phyloP scores from a whole-genome alignment of 2,888 invertebrate species.

The Sialis lutaria region DNA sequence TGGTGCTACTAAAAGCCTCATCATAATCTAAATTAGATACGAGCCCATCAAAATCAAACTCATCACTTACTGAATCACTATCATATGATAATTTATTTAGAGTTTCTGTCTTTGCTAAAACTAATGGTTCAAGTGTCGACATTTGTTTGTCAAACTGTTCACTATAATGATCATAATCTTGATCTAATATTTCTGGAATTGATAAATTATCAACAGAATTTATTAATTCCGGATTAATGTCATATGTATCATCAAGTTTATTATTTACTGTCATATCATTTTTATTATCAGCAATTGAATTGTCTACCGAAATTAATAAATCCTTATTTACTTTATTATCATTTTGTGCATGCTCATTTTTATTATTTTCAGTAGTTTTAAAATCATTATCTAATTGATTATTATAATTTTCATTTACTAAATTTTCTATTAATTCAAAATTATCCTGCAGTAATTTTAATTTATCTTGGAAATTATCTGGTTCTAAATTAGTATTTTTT shows the following conservation, averaged over 20 bases:
- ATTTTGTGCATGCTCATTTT: slow-evolving; percentile 6
- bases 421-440: slow-evolving; percentile 23
- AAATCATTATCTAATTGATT: slow-evolving; percentile 9
- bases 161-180: slow-evolving; percentile 26
- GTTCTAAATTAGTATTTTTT: slow-evolving; percentile 9
- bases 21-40: slow-evolving; percentile 51
- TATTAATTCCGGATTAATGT: slow-evolving; percentile 41
- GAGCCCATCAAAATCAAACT: slow-evolving; percentile 45
- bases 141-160: slow-evolving; percentile 34
- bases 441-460: slow-evolving; percentile 16
- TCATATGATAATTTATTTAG: slow-evolving; percentile 31
- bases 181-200: slow-evolving; percentile 24
- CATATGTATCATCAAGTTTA: too few species aligned
- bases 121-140: slow-evolving; percentile 25
- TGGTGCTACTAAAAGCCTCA: slow-evolving; percentile 10
- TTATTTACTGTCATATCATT: too few species aligned
- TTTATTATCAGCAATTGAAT: too few species aligned
- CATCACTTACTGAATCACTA: slow-evolving; percentile 37
- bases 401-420: slow-evolving; percentile 18
- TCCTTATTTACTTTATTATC: slow-evolving; percentile 2
- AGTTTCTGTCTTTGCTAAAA: slow-evolving; percentile 13
- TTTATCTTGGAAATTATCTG: slow-evolving; percentile 24
- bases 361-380: slow-evolving; percentile 8
- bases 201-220: slow-evolving; percentile 54
- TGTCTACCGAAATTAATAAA: slow-evolving; percentile 9